phyloP scores from a whole-genome alignment of 2,113 vertebrate species.

The Callopanchax toddi region DNA sequence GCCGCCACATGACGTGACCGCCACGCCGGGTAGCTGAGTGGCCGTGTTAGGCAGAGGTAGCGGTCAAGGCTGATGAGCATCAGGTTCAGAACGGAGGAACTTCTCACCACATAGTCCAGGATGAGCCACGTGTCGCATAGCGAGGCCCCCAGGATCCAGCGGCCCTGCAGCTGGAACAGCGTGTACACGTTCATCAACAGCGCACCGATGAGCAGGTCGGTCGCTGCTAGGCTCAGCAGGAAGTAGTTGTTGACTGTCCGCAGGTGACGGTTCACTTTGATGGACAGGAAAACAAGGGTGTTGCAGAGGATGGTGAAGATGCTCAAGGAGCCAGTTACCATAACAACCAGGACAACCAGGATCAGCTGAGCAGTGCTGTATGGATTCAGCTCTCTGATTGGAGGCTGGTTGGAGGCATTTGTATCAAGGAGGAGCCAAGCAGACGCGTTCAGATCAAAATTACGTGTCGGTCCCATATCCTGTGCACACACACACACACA shows the following conservation, averaged over 20 bases:
- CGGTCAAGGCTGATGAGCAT: constrained; percentile 93
- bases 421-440: constrained; percentile 68
- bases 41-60: constrained; percentile 92
- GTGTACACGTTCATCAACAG: constrained; percentile 93
- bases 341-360: constrained; percentile 82
- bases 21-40: constrained; percentile 87
- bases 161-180: constrained; percentile 86
- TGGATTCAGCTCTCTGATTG: constrained; percentile 3
- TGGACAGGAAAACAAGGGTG: constrained; percentile 90
- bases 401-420: constrained; percentile 54
- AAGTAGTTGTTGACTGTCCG: constrained; percentile 96
- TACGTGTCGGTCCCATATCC: constrained; percentile 20
- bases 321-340: constrained; percentile 85
- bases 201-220: constrained; percentile 88
- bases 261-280: constrained; percentile 91
- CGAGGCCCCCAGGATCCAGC: constrained; percentile 88
- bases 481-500: too few relatives aligned
- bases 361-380: constrained; percentile 83
- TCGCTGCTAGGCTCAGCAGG: constrained; percentile 90
- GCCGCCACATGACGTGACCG: constrained; percentile 86
- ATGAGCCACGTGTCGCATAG: constrained; percentile 92
- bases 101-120: constrained; percentile 89
- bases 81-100: constrained; percentile 91
- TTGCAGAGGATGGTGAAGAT: constrained; percentile 89
- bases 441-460: constrained; percentile 67